Conservation (phyloP, 2,113 vertebrate genomes). For the Gnathonemus echidnorhynchus region DNA sequence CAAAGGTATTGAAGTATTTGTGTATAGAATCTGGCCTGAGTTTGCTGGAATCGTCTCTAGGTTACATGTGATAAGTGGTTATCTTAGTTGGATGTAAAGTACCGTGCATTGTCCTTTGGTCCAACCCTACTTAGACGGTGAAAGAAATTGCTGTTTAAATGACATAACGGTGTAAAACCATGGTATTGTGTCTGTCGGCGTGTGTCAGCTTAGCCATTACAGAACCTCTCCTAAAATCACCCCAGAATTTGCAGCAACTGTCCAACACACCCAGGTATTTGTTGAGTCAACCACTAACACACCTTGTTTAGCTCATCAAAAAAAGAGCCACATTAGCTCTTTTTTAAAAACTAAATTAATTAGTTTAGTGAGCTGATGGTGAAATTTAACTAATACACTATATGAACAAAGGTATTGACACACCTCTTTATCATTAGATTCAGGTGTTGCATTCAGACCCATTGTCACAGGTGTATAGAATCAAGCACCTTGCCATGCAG, state of each 20-base stretch:
- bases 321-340: background rate
- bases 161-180: background rate
- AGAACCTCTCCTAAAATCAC: background rate
- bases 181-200: background rate
- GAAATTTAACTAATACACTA: background rate
- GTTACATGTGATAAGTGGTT: background rate
- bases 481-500: background rate
- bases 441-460: background rate
- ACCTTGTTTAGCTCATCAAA: background rate
- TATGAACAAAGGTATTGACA: background rate
- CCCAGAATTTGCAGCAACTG: background rate
- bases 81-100: background rate
- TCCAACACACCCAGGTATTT: background rate
- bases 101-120: background rate
- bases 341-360: background rate
- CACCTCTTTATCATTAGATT: background rate
- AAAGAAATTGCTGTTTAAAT: background rate
- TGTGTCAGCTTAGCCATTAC: background rate
- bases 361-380: background rate
- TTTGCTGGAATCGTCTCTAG: background rate
- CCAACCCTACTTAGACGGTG: background rate
- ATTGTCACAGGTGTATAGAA: background rate
- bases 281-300: background rate
- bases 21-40: background rate
- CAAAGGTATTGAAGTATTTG: background rate